phyloP scores from a whole-genome alignment of 2,888 invertebrate genomes.

The Acanthosepion esculentum region DNA sequence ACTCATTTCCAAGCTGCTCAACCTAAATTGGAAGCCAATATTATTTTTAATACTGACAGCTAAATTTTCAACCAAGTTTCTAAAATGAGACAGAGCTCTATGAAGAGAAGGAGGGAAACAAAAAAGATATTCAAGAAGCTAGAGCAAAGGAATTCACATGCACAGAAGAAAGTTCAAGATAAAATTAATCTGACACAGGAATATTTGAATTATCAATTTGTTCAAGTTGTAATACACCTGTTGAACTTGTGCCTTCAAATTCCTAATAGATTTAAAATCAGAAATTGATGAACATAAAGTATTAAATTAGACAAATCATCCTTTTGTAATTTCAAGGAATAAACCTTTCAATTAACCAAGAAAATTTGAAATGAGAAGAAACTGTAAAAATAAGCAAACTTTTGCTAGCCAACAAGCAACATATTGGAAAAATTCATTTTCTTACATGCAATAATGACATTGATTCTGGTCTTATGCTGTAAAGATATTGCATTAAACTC shows the following conservation, averaged over 20 bases:
- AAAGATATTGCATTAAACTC: background rate
- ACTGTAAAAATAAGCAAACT: background rate
- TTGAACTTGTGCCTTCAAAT: background rate
- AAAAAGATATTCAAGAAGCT: no score
- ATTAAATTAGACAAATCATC: background rate
- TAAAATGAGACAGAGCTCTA: background rate
- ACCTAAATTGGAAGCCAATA: slow-evolving; percentile 33
- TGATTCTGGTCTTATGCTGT: no score
- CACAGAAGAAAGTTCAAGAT: background rate
- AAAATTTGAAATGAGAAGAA: background rate
- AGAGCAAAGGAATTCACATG: background rate
- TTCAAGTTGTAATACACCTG: background rate
- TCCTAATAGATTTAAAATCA: background rate
- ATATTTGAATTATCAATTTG: background rate
- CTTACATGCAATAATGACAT: background rate
- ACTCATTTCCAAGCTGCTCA: background rate
- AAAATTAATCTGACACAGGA: background rate
- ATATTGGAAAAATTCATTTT: background rate
- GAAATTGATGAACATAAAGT: background rate
- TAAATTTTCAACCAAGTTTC: background rate
- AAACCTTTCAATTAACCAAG: background rate
- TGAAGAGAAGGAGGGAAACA: background rate
- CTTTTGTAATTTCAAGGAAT: background rate
- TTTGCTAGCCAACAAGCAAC: background rate
- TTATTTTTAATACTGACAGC: background rate